Evolutionary conservation across 1,140 invertebrate genomes (phyloP), one percentile per base, ranked within the genome.

Genomic region (Sminthurides bifidus): DNA sequence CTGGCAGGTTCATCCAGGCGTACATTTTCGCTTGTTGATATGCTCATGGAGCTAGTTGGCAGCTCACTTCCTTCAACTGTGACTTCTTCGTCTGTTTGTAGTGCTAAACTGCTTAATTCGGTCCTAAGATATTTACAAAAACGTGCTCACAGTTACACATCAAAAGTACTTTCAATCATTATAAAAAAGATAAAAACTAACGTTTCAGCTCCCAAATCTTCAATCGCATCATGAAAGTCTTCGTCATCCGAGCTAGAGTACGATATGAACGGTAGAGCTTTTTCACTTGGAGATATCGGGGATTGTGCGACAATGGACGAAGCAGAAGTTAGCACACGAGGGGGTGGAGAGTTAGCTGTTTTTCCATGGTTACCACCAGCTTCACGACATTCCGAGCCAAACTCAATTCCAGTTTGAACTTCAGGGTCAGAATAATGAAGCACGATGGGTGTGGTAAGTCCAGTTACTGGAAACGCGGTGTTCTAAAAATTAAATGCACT

Each of bases 221-320:
- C 89, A 61, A 88, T 83, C 8, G 92, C 92, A 76, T 97, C 92
- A 70, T 81, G 95, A 72, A 90, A 96, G 71, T 95, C 90, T 67
- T 96, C 92, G 65, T 79, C 78, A 53, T 96, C 92, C 33, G 91
- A 94, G 67, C 87, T 92, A 0, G 91, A 95, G 72, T 95, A 96
- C 0, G 91, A 95, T 46, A 83, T 90, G 35, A 64, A 60, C n/a
- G 60, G 58, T 15, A 56, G 45, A 44, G n/a, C 44, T 38, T 64
- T 64, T 26, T 64, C 59, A 55, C 54, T 52, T 30, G 57, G 62
- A 40, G 53, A 50, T 35, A 58, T 67, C 87, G 87, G 23, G 89
- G 91, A 31, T 92, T 84, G 27, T 77, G 72, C 31, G 80, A 72
- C 48, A 43, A 51, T 27, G 15, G 46, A 21, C 14, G 53, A 30